Percentiles rank a stretch among this genome's conserved stretches.
Conservation (phyloP, 2,113 vertebrate species). For the Bolborhynchus lineola region DNA sequence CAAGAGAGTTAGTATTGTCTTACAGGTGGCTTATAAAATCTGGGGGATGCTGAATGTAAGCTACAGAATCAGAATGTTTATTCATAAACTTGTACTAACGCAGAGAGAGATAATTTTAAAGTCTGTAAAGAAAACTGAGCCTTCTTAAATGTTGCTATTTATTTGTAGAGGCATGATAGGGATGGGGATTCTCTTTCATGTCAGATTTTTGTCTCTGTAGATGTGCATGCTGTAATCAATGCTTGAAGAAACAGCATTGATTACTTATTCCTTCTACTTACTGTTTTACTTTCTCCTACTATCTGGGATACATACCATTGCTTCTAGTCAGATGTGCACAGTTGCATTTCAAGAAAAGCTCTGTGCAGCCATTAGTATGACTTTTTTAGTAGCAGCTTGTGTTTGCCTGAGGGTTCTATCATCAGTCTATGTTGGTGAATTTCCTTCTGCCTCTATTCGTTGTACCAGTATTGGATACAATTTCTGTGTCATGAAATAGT, state of each 20-base stretch:
- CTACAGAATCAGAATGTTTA: not conserved
- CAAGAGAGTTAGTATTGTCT: not conserved
- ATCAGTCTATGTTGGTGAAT: not conserved
- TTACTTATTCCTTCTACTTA: not conserved
- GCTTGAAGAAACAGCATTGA: not conserved
- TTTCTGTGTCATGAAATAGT: not conserved
- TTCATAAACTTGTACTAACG: not conserved
- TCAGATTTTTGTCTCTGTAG: slow-evolving; percentile 18
- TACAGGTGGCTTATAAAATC: not conserved
- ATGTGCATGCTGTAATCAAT: not conserved
- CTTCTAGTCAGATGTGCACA: not conserved
- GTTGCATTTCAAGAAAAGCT: not conserved
- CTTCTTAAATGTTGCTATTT: not conserved
- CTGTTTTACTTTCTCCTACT: slow-evolving; percentile 7
- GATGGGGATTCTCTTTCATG: slow-evolving; percentile 1
- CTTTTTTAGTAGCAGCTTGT: not conserved
- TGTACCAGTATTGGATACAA: not conserved
- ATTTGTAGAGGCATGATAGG: not conserved
- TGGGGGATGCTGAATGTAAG: not conserved
- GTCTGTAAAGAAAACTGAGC: not conserved
- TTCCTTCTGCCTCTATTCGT: not conserved
- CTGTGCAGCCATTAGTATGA: slow-evolving; percentile 1
- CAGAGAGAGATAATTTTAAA: not conserved
- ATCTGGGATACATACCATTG: not conserved
- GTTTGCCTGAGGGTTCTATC: slow-evolving; percentile 11